phyloP scores from a whole-genome alignment of 2,888 invertebrate species.

The Rhaphigaster nebulosa region DNA sequence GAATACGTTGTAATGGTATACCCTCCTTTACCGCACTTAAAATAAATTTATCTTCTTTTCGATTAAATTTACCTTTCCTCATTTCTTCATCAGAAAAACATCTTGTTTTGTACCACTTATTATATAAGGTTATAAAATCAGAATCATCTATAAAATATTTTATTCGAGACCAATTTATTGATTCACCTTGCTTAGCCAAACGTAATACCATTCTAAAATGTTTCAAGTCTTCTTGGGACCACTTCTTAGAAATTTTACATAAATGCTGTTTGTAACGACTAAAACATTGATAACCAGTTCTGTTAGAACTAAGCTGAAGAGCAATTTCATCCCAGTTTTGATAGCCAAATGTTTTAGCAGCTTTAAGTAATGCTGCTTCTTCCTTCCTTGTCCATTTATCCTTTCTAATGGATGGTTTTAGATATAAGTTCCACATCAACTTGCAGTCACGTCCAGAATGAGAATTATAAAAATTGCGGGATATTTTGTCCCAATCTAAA shows the following conservation, averaged over 20 bases:
- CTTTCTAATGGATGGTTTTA: conserved; percentile 79
- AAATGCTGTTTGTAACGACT: conserved; percentile 73
- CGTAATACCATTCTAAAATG: conserved; percentile 71
- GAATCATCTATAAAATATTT: conserved; percentile 75
- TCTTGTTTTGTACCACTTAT: conserved; percentile 70
- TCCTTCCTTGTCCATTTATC: conserved; percentile 72
- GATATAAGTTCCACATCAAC: conserved; percentile 79
- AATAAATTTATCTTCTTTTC: conserved; percentile 78
- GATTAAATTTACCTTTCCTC: conserved; percentile 76
- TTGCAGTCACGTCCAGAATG: conserved; percentile 77
- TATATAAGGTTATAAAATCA: conserved; percentile 77
- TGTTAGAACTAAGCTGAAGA: conserved; percentile 71
- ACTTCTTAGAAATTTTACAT: conserved; percentile 69
- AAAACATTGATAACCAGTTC: conserved; percentile 80
- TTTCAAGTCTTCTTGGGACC: conserved; percentile 79
- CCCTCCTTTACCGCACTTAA: conserved; percentile 77
- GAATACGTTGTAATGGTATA: conserved; percentile 73
- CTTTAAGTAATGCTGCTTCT: conserved; percentile 69
- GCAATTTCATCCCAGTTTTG: conserved; percentile 81
- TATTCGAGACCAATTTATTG: conserved; percentile 83
- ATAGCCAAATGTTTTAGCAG: conserved; percentile 69
- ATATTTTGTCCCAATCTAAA: conserved; percentile 61
- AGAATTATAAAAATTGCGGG: conserved; percentile 44
- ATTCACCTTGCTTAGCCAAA: conserved; percentile 76
- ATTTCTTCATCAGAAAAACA: conserved; percentile 70